A percentile compares a stretch with the other conserved stretches of the same genome.
Evolutionary conservation across 2,797 vertebrate species (phyloP).

Genomic region (Gymnoscopelus microlampas): DNA sequence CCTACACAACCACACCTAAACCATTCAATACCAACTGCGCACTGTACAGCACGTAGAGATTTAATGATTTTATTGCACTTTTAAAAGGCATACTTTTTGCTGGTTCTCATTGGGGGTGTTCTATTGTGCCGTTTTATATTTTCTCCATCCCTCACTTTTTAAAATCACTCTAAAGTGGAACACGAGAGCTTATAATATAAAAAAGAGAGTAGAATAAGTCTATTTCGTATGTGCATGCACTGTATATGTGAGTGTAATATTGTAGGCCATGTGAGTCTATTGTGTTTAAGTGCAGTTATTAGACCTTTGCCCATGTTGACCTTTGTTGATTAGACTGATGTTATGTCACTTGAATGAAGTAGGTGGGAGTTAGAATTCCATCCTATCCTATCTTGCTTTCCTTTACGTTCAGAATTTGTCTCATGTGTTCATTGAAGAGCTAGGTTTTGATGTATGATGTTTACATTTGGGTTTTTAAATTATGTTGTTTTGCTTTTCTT

Average conservation of each 20-base stretch:
- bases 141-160: not conserved
- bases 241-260: slow-evolving; percentile 26
- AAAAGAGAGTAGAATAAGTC: not conserved
- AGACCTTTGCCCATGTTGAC: no score
- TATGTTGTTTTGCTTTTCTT: slow-evolving; percentile 29
- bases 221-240: slow-evolving; percentile 35
- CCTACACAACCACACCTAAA: not conserved
- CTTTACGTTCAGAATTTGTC: slow-evolving; percentile 9
- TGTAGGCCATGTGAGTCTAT: slow-evolving; percentile 2
- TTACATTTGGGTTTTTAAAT: slow-evolving; percentile 66
- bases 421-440: slow-evolving; percentile 34
- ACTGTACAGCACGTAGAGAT: slow-evolving; percentile 33
- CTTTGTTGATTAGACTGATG: not conserved
- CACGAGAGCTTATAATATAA: slow-evolving; percentile 11
- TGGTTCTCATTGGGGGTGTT: slow-evolving; percentile 19
- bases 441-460: slow-evolving; percentile 51
- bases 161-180: slow-evolving; percentile 28
- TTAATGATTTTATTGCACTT: slow-evolving; percentile 43
- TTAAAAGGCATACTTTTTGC: slow-evolving; percentile 14
- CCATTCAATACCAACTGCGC: slow-evolving; percentile 13
- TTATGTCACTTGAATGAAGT: slow-evolving; percentile 24
- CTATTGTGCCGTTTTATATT: slow-evolving; percentile 4
- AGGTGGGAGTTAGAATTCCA: not conserved
- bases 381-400: not conserved
- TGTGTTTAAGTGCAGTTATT: no score